A percentile compares a stretch with the other conserved stretches of the same genome.
phyloP scores from a whole-genome alignment of 2,113 vertebrate species.

The Potamarius usumacintae region DNA sequence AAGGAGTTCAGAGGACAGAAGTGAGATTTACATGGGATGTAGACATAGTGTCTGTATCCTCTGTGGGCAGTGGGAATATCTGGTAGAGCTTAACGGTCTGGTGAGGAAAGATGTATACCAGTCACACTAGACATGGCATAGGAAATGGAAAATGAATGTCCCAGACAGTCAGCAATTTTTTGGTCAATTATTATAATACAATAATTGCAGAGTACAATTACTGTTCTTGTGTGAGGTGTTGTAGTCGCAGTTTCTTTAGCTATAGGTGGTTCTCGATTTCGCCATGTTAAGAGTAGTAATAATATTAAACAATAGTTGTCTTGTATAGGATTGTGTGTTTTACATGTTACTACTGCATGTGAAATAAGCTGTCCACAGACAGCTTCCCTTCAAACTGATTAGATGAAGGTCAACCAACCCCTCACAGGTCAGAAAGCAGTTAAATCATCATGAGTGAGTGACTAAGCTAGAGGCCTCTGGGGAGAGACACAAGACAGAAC shows the following conservation, averaged over 20 bases:
- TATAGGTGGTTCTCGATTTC: background rate
- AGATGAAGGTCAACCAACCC: constrained; percentile 31
- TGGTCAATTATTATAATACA: background rate
- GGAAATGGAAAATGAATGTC: background rate
- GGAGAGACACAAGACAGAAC: background rate
- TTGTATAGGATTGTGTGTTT: background rate
- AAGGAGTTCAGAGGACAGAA: constrained; percentile 51
- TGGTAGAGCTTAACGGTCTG: background rate
- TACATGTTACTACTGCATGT: background rate
- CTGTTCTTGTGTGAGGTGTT: background rate
- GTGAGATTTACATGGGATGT: constrained; percentile 50
- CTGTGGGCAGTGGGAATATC: constrained; percentile 6
- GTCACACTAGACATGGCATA: background rate
- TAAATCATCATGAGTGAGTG: constrained; percentile 37
- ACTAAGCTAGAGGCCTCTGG: background rate
- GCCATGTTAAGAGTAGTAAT: background rate
- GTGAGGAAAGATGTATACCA: background rate
- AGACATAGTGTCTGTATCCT: constrained; percentile 32
- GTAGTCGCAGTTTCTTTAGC: background rate
- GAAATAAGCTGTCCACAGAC: background rate
- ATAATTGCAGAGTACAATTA: background rate
- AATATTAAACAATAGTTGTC: background rate
- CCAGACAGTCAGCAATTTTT: background rate
- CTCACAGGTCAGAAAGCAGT: constrained; percentile 43
- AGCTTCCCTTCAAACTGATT: constrained; percentile 3